Evolutionary conservation across 2,797 vertebrate genomes (phyloP).

Genomic region (Cyprinodon diabolis): DNA sequence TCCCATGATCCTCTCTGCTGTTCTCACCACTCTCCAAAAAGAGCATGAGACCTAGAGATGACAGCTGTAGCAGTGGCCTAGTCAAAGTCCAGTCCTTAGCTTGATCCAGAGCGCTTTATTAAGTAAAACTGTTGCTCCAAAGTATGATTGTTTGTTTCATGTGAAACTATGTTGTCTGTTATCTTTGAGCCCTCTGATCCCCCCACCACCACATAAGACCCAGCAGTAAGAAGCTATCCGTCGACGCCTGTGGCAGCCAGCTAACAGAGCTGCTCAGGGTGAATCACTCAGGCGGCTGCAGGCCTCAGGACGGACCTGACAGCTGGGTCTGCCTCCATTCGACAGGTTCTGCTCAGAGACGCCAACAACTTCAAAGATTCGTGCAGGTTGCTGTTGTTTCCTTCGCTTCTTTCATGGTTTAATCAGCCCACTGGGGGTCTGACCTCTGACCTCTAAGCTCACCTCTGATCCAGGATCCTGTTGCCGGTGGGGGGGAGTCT

Average conservation of each 20-base stretch:
- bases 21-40: neutral
- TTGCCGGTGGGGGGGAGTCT: conserved; percentile 26
- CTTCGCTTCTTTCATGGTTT: conserved; percentile 34
- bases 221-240: conserved; percentile 58
- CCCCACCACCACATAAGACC: conserved; percentile 37
- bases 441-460: conserved; percentile 55
- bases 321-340: conserved; percentile 18
- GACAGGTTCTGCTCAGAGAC: conserved; percentile 32
- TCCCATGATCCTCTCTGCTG: too few relatives aligned
- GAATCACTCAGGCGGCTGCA: conserved; percentile 56
- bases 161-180: neutral
- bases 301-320: conserved; percentile 62
- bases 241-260: conserved; percentile 43
- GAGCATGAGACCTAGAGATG: neutral
- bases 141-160: too few relatives aligned
- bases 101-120: neutral
- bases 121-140: too few relatives aligned
- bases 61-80: neutral
- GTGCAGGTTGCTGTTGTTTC: conserved; percentile 31
- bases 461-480: conserved; percentile 45
- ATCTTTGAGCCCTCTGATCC: conserved; percentile 3
- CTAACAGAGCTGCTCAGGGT: conserved; percentile 67
- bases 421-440: conserved; percentile 42
- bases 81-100: neutral
- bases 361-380: neutral